Evolutionary conservation across 2,113 vertebrate genomes (phyloP), one percentile per base, ranked within the genome.

Genomic region (Dasyurus viverrinus): DNA sequence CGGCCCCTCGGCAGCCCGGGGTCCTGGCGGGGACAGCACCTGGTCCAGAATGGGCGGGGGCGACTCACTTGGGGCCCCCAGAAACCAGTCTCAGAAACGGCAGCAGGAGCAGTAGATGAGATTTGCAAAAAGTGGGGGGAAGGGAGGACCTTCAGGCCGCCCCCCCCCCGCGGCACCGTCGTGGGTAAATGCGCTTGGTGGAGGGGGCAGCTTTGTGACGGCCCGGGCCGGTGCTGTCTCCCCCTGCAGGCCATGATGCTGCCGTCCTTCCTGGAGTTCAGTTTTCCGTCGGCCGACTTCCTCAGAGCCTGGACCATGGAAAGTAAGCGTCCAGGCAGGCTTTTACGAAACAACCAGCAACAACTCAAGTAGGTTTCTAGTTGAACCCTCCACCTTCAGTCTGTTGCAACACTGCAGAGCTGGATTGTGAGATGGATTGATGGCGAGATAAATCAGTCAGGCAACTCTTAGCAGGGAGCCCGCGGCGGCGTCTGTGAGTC

Each of bases 281-380:
- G 96, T 90, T 90, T 99, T 90, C 99, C 98, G 0, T 98, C 98
- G 50, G 97, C 98, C 14, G 98, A 98, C 0, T 99, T 99, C 95
- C 98, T 99, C 94, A 99, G 99, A 91, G 98, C 99, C 46, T 99
- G 99, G 99, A 98, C 99, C 6, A 89, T 99, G 96, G 99, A 99
- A 76, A 98, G 96, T 14, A 97, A 76, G 89, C 98, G 96, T 23
- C 98, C 97, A 0, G 54, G 97, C 55, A 99, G 98, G 94, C 98
- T 99, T 42, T 97, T 99, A 26, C 98, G 99, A 94, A 98, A 98
- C 95, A 97, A 98, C 93, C 98, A 98, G 93, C 98, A 96, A 91
- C 98, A 96, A 0, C 99, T 99, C 97, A 98, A 97, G 99, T 99
- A 97, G n/a, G 97, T 90, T 50, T 89, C 52, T 42, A 27, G 26